Evolutionary conservation across 2,113 vertebrate genomes (phyloP).

Genomic region (Stigmatopora argus): DNA sequence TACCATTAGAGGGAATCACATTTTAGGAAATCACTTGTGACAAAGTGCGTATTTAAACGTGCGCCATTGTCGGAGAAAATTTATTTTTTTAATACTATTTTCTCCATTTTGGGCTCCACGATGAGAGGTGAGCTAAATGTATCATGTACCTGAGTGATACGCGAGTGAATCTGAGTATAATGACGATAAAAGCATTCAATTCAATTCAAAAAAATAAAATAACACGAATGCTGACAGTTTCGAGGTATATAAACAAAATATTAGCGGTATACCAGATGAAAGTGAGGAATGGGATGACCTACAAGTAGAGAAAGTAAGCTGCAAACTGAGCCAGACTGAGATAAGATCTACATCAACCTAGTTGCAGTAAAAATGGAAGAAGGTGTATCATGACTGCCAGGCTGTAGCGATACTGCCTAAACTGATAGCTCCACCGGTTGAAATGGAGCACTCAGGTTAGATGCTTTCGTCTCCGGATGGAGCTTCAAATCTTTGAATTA

Average conservation of each 20-base stretch:
- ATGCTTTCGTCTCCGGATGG: conserved; percentile 1
- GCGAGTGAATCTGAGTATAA: no score
- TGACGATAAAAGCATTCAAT: no score
- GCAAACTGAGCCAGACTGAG: conserved; percentile 45
- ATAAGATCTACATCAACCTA: conserved; percentile 55
- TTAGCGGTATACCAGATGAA: conserved; percentile 14
- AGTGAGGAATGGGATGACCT: conserved; percentile 9
- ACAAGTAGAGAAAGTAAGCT: conserved; percentile 31
- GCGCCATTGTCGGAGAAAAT: no score
- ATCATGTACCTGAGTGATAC: no score
- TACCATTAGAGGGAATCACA: no score
- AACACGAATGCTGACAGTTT: not conserved
- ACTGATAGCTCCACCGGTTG: conserved; percentile 39
- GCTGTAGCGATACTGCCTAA: conserved; percentile 41
- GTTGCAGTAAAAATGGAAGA: conserved; percentile 39
- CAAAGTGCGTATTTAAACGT: no score
- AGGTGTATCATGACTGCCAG: conserved; percentile 50
- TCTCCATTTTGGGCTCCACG: no score
- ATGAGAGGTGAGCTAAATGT: no score
- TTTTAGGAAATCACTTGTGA: no score
- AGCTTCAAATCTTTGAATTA: conserved; percentile 7
- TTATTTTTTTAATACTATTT: no score
- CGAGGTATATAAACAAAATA: not conserved
- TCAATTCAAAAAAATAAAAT: no score
- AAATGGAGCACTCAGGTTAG: conserved; percentile 31